Evolutionary conservation across 1,140 invertebrate genomes (phyloP), one percentile per base, ranked within the genome.

Genomic region (Rhizoglyphus robini): DNA sequence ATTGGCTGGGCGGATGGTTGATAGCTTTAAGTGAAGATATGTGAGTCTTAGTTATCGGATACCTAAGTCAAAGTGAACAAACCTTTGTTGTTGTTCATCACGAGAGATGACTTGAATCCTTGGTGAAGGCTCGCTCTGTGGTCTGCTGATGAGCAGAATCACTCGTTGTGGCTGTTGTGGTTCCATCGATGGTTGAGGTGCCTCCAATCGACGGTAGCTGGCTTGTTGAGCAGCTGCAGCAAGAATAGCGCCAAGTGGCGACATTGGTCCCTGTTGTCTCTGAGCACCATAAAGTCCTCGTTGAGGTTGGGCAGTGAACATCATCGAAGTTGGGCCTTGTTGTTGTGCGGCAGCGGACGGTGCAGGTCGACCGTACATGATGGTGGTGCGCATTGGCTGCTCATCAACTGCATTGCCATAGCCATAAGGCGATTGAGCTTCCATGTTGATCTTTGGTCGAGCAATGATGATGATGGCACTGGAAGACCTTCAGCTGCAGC

Each of bases 351-450:
- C 51, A 23, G 51, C 51, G 23, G 58, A 29, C n/a, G 30, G 15
- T 29, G 58, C 15, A 29, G 58, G 58, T 46, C 58, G 58, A 60
- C 58, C 58, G 29, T 38, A 60, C 58, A 60, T 60, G 13, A 60
- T 27, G 1, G 58, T 20, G 2, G 58, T 32, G 11, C 38, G 15
- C 20, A 27, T 2, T 51, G 47, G 20, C 13, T 51, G 15, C 2
- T 51, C 48, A 11, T 51, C 8, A 60, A n/a, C 27, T 2, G 15
- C 13, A 20, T 30, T 32, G 4, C 15, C 15, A n/a, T 15, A 60
- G 2, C 8, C 8, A 8, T 8, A 59, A 15, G 57, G n/a, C n/a
- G 25, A 13, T 38, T 4, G 31, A 15, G 15, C 51, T 11, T 27
- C 15, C 51, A 23, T n/a, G n/a, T n/a, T 34, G 58, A 20, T 60